phyloP scores from a whole-genome alignment of 2,797 vertebrate genomes.

The Pantherophis alleghaniensis region DNA sequence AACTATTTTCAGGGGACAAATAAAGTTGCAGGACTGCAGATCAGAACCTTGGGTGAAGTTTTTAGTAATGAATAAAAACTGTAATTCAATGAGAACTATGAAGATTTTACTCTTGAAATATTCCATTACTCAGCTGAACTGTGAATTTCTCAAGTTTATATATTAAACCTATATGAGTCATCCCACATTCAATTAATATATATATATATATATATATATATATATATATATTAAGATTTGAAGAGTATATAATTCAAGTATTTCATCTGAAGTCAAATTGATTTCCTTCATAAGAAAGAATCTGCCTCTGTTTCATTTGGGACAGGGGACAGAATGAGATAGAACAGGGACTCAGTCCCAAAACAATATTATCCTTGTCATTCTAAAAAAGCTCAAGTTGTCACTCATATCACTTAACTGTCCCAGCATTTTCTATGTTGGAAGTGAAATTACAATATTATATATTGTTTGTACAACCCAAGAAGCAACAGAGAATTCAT shows the following conservation, averaged over 20 bases:
- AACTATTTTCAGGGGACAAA: neutral
- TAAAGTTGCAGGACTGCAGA: neutral
- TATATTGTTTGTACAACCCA: neutral
- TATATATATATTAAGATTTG: neutral
- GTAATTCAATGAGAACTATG: neutral
- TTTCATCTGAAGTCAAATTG: neutral
- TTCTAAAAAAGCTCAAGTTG: neutral
- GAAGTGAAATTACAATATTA: neutral
- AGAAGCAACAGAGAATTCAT: neutral
- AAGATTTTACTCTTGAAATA: neutral
- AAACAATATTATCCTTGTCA: neutral
- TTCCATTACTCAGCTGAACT: neutral
- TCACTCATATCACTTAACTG: neutral
- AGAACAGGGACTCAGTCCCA: neutral
- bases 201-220: no score
- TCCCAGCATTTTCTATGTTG: neutral
- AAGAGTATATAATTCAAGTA: neutral
- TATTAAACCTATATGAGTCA: neutral
- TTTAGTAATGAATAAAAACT: neutral
- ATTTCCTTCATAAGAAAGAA: neutral
- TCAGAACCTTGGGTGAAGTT: neutral
- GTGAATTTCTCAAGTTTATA: neutral
- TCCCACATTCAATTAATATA: no score
- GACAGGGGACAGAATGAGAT: neutral
- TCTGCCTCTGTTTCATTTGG: neutral